Conservation (phyloP, 1,140 invertebrate species). For the Pseudomyrmex gracilis region DNA sequence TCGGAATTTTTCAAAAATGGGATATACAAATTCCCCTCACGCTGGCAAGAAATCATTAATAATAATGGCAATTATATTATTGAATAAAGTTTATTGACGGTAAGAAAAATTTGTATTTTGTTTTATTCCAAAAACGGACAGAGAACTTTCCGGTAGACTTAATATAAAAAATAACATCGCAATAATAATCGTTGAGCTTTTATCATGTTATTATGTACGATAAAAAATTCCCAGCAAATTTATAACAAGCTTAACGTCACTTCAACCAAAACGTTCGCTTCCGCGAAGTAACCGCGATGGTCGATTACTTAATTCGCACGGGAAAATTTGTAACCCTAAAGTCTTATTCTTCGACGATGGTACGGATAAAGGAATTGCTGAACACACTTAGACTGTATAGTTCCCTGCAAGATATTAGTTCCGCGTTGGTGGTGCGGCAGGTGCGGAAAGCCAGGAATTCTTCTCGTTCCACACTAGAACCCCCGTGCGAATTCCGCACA, state of each 20-base stretch:
- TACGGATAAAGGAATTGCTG: conserved; percentile 50
- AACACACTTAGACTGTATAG: conserved; percentile 33
- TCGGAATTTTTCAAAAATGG: too few species aligned
- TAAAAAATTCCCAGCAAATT: conserved; percentile 32
- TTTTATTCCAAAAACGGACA: too few species aligned
- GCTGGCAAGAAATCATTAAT: too few species aligned
- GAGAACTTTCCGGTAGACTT: too few species aligned
- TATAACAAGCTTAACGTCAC: not conserved
- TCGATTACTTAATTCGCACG: conserved; percentile 22
- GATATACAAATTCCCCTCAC: too few species aligned
- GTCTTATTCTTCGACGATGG: conserved; percentile 23
- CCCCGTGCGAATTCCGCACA: conserved; percentile 54
- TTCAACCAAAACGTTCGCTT: not conserved
- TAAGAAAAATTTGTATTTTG: too few species aligned
- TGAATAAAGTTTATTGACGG: too few species aligned
- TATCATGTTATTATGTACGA: not conserved
- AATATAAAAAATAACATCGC: conserved; percentile 19
- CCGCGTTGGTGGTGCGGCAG: conserved; percentile 48
- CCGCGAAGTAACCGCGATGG: conserved; percentile 14
- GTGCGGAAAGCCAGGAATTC: conserved; percentile 60
- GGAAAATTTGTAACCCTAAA: conserved; percentile 56
- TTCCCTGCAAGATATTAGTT: conserved; percentile 65
- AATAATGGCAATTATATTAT: too few species aligned
- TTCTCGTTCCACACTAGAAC: conserved; percentile 50
- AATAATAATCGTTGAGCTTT: not conserved